A percentile compares a stretch with the other conserved stretches of the same genome.
Conservation (phyloP, 2,888 invertebrate species). For the Sinhomidia bicolor region DNA sequence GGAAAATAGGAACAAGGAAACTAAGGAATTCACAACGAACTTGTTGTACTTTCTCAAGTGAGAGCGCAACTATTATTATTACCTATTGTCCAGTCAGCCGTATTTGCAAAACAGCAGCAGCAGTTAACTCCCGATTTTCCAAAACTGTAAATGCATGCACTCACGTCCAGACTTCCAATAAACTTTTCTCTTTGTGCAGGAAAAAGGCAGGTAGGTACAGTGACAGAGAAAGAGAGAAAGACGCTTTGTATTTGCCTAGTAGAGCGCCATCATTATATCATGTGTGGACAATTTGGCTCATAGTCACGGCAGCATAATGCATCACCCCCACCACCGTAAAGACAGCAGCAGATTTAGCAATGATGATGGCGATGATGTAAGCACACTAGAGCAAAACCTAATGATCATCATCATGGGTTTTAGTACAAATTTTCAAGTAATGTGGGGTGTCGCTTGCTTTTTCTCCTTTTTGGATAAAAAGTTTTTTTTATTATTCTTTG, state of each 20-base stretch:
- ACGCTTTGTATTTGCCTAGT: neutral
- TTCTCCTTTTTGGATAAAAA: neutral
- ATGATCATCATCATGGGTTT: conserved; percentile 13
- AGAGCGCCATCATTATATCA: neutral
- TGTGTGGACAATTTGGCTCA: conserved; percentile 18
- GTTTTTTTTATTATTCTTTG: conserved; percentile 43
- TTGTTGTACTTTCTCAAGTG: conserved; percentile 12
- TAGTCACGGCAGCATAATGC: conserved; percentile 1
- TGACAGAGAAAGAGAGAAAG: neutral
- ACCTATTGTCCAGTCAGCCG: conserved; percentile 28
- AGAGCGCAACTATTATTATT: neutral
- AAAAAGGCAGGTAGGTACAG: neutral
- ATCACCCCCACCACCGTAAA: neutral
- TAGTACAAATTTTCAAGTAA: conserved; percentile 43
- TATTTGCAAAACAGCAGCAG: neutral
- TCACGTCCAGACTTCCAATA: neutral
- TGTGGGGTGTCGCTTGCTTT: conserved; percentile 31
- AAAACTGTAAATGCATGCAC: neutral
- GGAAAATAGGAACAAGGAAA: neutral
- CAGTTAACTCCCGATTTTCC: neutral
- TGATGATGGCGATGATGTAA: conserved; percentile 15
- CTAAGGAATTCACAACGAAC: neutral
- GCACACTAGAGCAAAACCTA: neutral
- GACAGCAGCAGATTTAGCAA: neutral
- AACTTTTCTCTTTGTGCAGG: conserved; percentile 6